Percentiles rank a stretch among this genome's conserved stretches.
phyloP scores from a whole-genome alignment of 2,797 vertebrate genomes.

The Cynodonichthys magdalenae region DNA sequence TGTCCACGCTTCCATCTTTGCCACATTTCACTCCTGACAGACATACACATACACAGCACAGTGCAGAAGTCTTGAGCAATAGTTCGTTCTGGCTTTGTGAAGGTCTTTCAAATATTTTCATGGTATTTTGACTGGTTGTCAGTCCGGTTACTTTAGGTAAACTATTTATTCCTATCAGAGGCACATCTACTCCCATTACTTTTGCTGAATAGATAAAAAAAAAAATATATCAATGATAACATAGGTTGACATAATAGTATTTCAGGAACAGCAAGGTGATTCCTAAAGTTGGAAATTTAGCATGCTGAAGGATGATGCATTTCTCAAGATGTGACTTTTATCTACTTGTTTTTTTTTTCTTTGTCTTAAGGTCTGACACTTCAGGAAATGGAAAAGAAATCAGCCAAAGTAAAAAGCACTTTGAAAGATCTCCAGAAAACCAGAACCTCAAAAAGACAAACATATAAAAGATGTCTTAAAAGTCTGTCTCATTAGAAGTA shows the following conservation, averaged over 20 bases:
- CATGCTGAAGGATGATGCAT: too few relatives aligned
- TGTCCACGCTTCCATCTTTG: conserved; percentile 91
- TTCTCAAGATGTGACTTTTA: not conserved
- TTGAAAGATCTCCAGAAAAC: too few relatives aligned
- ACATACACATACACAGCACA: not conserved
- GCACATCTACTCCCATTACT: not conserved
- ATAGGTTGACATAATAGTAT: not conserved
- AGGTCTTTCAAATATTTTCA: too few relatives aligned
- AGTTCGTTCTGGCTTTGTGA: not conserved
- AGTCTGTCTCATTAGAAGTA: too few relatives aligned
- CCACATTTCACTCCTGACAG: conserved; percentile 88
- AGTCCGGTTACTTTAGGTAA: too few relatives aligned
- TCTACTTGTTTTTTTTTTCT: too few relatives aligned
- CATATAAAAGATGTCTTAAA: too few relatives aligned
- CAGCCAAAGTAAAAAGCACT: too few relatives aligned
- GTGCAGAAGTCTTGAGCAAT: not conserved
- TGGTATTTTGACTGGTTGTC: not conserved
- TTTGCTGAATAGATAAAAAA: not conserved
- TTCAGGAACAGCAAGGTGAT: not conserved
- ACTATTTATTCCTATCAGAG: not conserved
- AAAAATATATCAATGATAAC: not conserved
- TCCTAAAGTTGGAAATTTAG: not conserved
- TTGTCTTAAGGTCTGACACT: too few relatives aligned
- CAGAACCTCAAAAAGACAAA: too few relatives aligned
- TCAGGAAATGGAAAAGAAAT: not conserved